phyloP scores from a whole-genome alignment of 2,888 invertebrate species.

The Napeogenes inachia region DNA sequence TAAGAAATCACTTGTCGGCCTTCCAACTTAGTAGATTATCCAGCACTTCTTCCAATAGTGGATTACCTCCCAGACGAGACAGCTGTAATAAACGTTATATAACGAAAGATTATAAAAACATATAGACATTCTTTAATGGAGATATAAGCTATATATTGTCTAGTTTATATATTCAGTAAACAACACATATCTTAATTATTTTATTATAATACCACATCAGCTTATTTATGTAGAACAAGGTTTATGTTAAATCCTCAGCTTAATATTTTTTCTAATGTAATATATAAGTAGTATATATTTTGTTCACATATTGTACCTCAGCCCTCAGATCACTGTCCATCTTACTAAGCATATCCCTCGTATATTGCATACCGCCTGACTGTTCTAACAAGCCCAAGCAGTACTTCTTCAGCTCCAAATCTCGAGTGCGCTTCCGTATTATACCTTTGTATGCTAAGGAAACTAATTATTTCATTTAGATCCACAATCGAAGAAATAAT shows the following conservation, averaged over 20 bases:
- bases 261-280: too few species aligned
- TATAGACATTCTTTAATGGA: too few species aligned
- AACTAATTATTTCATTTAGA: not conserved
- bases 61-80: constrained; percentile 16
- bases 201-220: too few species aligned
- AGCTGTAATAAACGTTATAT: too few species aligned
- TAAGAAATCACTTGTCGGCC: not conserved
- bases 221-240: too few species aligned
- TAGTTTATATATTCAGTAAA: too few species aligned
- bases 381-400: constrained; percentile 22
- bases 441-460: constrained; percentile 22
- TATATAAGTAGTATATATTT: too few species aligned
- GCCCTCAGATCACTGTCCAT: constrained; percentile 18
- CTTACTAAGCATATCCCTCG: constrained; percentile 14
- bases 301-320: constrained; percentile 17
- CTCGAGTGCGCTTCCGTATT: constrained; percentile 24
- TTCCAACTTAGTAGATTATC: constrained; percentile 15
- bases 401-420: constrained; percentile 22
- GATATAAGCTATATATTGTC: too few species aligned
- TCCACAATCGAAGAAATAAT: too few species aligned
- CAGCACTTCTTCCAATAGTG: constrained; percentile 17
- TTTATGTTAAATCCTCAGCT: too few species aligned
- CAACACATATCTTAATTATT: too few species aligned
- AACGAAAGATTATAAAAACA: too few species aligned
- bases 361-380: constrained; percentile 28